Evolutionary conservation across 2,888 invertebrate species (phyloP).

Genomic region (Nymphalis c-album): DNA sequence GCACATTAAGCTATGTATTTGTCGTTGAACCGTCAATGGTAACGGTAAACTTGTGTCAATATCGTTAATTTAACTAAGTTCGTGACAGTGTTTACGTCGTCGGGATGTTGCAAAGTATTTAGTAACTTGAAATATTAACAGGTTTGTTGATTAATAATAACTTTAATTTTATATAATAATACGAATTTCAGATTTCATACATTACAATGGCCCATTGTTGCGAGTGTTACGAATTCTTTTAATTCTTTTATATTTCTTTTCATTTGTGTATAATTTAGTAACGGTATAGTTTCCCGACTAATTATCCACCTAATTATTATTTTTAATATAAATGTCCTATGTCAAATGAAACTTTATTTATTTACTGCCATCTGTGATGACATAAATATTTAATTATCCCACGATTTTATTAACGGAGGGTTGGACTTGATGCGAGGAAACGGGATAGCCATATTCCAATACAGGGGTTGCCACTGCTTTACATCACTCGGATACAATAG

Average conservation of each 20-base stretch:
- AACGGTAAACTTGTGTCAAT: constrained; percentile 63
- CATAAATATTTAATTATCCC: constrained; percentile 79
- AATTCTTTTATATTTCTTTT: constrained; percentile 26
- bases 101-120: constrained; percentile 65
- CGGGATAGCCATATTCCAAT: constrained; percentile 60
- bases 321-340: constrained; percentile 21
- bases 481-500: constrained; percentile 56
- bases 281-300: constrained; percentile 18
- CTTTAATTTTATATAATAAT: constrained; percentile 13
- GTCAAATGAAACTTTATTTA: constrained; percentile 37
- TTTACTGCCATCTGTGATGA: constrained; percentile 54
- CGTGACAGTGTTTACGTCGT: constrained; percentile 64
- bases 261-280: constrained; percentile 19
- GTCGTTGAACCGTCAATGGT: constrained; percentile 52
- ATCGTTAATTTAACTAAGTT: constrained; percentile 65
- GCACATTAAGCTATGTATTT: constrained; percentile 40
- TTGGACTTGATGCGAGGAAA: constrained; percentile 56
- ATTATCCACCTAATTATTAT: constrained; percentile 7
- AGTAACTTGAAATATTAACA: constrained; percentile 59
- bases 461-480: constrained; percentile 69
- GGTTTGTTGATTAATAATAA: constrained; percentile 48
- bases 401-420: constrained; percentile 68
- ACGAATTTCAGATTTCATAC: constrained; percentile 25
- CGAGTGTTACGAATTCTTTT: constrained; percentile 24
- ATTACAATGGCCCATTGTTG: constrained; percentile 36